Evolutionary conservation across 2,888 invertebrate species (phyloP).

Genomic region (Cerastis rubricosa): DNA sequence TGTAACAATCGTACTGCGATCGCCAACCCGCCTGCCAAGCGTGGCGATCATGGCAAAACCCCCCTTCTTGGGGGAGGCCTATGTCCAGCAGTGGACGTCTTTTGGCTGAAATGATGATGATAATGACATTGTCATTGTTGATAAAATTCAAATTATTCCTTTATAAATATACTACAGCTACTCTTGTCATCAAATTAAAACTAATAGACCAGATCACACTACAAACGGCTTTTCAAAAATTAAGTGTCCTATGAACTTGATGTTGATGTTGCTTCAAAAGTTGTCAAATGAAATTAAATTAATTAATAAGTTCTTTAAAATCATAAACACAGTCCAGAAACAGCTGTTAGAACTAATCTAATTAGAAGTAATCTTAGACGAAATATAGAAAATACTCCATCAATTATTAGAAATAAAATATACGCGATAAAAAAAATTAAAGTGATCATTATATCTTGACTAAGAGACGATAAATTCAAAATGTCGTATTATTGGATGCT

Average conservation of each 20-base stretch:
- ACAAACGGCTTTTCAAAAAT: background rate
- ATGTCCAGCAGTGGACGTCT: too few species aligned
- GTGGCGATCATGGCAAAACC: too few species aligned
- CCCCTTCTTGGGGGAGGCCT: too few species aligned
- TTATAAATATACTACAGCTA: background rate
- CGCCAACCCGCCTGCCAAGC: too few species aligned
- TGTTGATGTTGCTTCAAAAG: background rate
- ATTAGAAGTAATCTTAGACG: background rate
- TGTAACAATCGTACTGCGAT: too few species aligned
- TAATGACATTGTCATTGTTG: background rate
- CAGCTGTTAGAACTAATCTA: constrained; percentile 21
- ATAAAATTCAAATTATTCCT: background rate
- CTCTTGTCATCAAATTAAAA: background rate
- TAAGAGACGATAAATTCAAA: constrained; percentile 44
- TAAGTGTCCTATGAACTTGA: background rate
- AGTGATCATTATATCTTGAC: constrained; percentile 43
- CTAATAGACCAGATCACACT: background rate
- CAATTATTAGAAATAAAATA: constrained; percentile 44
- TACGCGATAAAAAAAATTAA: constrained; percentile 38
- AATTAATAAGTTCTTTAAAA: constrained; percentile 4
- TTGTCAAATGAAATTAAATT: background rate
- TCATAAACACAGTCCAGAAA: background rate
- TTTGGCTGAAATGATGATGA: too few species aligned
- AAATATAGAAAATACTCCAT: constrained; percentile 8
- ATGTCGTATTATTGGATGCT: constrained; percentile 40